A percentile compares a stretch with the other conserved stretches of the same genome.
Evolutionary conservation across 2,113 vertebrate species (phyloP).

Genomic region (Scomber japonicus): DNA sequence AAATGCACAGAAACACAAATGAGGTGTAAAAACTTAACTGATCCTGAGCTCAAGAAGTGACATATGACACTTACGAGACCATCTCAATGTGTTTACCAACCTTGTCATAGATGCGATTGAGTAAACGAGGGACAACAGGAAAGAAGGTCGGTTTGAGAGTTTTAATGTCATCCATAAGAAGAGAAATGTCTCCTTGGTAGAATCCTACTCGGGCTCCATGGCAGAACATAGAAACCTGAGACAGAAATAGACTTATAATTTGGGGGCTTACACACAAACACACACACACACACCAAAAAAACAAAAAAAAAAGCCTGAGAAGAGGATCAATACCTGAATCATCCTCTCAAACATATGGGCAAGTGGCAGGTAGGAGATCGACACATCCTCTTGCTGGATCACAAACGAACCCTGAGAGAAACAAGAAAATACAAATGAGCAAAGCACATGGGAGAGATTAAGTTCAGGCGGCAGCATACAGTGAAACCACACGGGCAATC

Average conservation of each 20-base stretch:
- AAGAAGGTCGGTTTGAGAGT: slow-evolving; percentile 87
- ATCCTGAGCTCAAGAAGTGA: not conserved
- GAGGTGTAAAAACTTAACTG: not conserved
- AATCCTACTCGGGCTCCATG: slow-evolving; percentile 86
- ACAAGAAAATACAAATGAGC: slow-evolving; percentile 55
- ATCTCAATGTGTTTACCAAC: slow-evolving; percentile 45
- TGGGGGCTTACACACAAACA: slow-evolving; percentile 1
- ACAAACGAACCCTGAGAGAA: slow-evolving; percentile 83
- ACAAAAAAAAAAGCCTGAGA: not conserved
- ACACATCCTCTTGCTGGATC: slow-evolving; percentile 84
- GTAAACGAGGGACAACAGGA: slow-evolving; percentile 85
- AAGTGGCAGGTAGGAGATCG: slow-evolving; percentile 88
- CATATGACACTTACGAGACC: not conserved
- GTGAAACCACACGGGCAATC: slow-evolving; percentile 55
- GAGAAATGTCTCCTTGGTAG: slow-evolving; percentile 86
- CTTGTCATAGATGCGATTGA: slow-evolving; percentile 88
- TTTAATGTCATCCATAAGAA: slow-evolving; percentile 88
- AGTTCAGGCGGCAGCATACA: slow-evolving; percentile 24
- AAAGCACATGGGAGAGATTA: slow-evolving; percentile 71
- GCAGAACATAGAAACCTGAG: slow-evolving; percentile 85
- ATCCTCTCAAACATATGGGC: slow-evolving; percentile 89
- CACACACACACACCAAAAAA: not conserved
- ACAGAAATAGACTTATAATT: slow-evolving; percentile 10
- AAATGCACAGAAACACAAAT: not conserved
- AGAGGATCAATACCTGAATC: slow-evolving; percentile 81